A percentile compares a stretch with the other conserved stretches of the same genome.
phyloP scores from a whole-genome alignment of 2,113 vertebrate genomes.

The Dasyornis broadbenti region DNA sequence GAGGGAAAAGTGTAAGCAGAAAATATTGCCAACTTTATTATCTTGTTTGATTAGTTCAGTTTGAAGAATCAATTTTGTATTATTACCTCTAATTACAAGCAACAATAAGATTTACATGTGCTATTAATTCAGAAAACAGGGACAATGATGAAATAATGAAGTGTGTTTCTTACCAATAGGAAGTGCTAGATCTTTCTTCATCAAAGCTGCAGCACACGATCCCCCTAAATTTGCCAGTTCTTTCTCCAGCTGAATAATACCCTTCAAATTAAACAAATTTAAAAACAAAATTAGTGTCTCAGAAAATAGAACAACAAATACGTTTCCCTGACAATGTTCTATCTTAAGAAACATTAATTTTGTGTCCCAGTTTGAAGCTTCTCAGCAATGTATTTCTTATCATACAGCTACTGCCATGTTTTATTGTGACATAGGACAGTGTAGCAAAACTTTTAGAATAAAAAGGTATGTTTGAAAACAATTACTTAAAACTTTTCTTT shows the following conservation, averaged over 20 bases:
- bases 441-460: background rate
- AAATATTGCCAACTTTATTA: background rate
- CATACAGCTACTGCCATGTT: background rate
- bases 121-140: background rate
- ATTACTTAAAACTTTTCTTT: background rate
- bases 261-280: slow-evolving; percentile 72
- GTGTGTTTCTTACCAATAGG: slow-evolving; percentile 80
- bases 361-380: background rate
- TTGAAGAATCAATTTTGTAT: background rate
- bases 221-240: slow-evolving; percentile 94
- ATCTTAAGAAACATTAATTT: background rate
- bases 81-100: background rate
- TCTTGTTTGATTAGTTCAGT: background rate
- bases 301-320: background rate
- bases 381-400: background rate
- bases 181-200: slow-evolving; percentile 97
- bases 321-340: background rate
- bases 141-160: background rate
- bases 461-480: background rate
- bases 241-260: slow-evolving; percentile 95
- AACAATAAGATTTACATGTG: background rate
- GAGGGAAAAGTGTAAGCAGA: background rate
- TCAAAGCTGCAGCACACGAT: slow-evolving; percentile 93
- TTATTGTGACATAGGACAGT: background rate
- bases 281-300: background rate